Percentiles rank a stretch among this genome's conserved stretches.
phyloP scores from a whole-genome alignment of 2,113 vertebrate genomes.

The Melanocharis versteri region DNA sequence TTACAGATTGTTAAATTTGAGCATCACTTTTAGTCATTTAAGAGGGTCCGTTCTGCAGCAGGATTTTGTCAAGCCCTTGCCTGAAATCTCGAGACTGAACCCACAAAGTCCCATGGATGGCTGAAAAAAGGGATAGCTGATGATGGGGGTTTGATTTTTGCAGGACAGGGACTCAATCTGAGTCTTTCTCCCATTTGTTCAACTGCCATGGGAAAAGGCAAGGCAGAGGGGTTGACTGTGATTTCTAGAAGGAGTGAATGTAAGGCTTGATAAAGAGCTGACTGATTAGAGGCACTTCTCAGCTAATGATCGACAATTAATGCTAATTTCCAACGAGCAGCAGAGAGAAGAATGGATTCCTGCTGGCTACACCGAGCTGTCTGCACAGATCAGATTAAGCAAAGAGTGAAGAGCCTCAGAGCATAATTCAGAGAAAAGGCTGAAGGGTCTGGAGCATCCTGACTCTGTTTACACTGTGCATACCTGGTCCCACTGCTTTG shows the following conservation, averaged over 20 bases:
- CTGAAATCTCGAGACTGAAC: not conserved
- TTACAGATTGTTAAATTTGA: not conserved
- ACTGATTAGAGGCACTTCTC: slow-evolving; percentile 12
- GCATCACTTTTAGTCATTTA: not conserved
- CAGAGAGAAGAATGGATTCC: not conserved
- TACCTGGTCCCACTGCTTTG: not conserved
- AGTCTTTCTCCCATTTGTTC: not conserved
- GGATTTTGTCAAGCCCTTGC: not conserved
- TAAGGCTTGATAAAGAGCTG: not conserved
- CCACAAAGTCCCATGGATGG: not conserved
- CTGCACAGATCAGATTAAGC: not conserved
- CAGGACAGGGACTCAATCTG: not conserved
- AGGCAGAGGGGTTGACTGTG: not conserved
- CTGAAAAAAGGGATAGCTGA: not conserved
- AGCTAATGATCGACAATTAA: slow-evolving; percentile 27
- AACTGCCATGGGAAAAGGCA: not conserved
- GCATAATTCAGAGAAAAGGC: not conserved
- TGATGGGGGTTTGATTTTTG: not conserved
- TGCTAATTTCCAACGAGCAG: not conserved
- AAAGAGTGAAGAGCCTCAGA: not conserved
- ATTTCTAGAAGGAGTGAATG: not conserved
- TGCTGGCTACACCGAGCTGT: not conserved
- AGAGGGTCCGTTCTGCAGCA: not conserved
- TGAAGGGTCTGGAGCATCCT: not conserved
- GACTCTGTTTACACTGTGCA: not conserved